phyloP scores from a whole-genome alignment of 2,113 vertebrate genomes.

The Cephalopterus ornatus region DNA sequence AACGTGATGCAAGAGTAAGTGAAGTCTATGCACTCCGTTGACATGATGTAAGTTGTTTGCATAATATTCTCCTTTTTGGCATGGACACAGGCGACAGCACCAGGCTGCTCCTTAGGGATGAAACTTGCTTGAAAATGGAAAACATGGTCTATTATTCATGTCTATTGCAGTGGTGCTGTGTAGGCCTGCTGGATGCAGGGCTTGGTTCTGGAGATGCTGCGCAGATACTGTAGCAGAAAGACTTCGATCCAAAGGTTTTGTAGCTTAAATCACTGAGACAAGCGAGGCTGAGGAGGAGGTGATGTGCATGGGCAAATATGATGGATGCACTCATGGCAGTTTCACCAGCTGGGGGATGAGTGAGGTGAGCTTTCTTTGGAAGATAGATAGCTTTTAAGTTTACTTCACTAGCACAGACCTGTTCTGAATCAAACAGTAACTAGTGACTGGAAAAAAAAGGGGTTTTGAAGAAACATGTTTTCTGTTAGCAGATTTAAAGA shows the following conservation, averaged over 20 bases:
- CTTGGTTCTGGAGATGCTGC: neutral
- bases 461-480: neutral
- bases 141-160: neutral
- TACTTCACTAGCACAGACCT: neutral
- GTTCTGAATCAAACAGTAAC: neutral
- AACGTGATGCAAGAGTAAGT: neutral
- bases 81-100: rapidly evolving
- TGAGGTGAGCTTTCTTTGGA: neutral
- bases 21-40: neutral
- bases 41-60: neutral
- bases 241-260: neutral
- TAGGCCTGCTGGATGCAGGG: neutral
- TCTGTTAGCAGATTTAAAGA: neutral
- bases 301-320: rapidly evolving
- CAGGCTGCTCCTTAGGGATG: neutral
- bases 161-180: neutral
- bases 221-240: neutral
- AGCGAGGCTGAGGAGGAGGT: neutral
- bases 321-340: neutral
- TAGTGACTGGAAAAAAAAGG: neutral
- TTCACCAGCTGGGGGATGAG: neutral
- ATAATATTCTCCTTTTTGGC: neutral
- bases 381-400: neutral
- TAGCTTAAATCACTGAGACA: neutral
- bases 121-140: neutral